Base-by-base conservation (phyloP, 2,113 vertebrate genomes). In the Rhabdomys dilectus region DNA sequence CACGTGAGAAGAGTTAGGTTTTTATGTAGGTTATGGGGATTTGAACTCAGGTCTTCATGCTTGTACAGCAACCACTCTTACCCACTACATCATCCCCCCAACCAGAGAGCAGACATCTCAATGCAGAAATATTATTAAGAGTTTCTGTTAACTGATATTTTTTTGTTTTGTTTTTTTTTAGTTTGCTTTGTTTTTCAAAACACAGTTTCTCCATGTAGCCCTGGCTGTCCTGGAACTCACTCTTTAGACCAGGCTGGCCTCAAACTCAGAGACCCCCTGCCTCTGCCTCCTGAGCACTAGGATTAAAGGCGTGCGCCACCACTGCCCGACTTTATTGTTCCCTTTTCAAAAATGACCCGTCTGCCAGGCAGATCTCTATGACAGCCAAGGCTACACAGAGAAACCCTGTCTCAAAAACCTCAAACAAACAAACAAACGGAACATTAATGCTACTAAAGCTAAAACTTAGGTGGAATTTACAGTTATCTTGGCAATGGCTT, bases 101-200 rank as follows among this genome's bases (percentile, higher is more conserved):
- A 31, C 24, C 81, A 26, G 70, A 60, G 39, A 85, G 45, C 80
- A 45, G n/a, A 78, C 11, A 22, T 84, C 45, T 64, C 73, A 6
- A 39, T 36, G 77, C 42, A 81, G 89, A 95, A 84, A 48, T 64
- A 86, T 5, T 34, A 29, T 88, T 76, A 94, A 93, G 72, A 85
- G 91, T 13, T 93, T 51, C 72, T 62, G 21, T 58, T 80, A 91
- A 15, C 53, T 75, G 51, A 29, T 4, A 60, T 36, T 64, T 85
- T 60, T 58, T 39, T 72, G 16, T 19, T 64, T 64, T 72, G 68
- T 21, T 72, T 73, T 73, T 8, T 39, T 22, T 73, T 39, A 3
- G 36, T 39, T 72, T 39, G 34, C 21, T 42, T 76, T 42, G 48
- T 56, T 68, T 68, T 68, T 68, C 34, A 31, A 66, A 31, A 39